Conservation (phyloP, 2,113 vertebrate species). For the Seriola rivoliana region DNA sequence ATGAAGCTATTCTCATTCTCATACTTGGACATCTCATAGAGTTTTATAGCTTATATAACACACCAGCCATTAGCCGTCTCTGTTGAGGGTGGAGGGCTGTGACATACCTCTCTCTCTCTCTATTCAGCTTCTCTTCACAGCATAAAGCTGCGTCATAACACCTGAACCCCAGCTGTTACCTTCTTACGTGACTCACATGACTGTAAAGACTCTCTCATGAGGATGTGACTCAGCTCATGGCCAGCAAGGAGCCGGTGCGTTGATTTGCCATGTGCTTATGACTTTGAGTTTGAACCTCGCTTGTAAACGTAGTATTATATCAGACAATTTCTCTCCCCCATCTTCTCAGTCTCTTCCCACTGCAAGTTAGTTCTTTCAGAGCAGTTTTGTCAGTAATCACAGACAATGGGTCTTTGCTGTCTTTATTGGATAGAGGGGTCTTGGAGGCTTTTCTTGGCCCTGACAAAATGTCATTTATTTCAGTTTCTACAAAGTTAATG, state of each 20-base stretch:
- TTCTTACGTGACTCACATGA: conserved; percentile 16
- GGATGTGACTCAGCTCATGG: conserved; percentile 32
- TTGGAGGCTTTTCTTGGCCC: conserved; percentile 4
- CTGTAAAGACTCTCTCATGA: neutral
- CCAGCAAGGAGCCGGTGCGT: neutral
- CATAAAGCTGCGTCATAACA: conserved; percentile 17
- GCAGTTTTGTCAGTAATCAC: neutral
- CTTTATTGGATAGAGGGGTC: conserved; percentile 31
- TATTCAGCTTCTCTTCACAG: neutral
- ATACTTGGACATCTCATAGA: neutral
- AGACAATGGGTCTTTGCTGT: conserved; percentile 10
- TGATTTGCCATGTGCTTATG: neutral
- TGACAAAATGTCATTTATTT: neutral
- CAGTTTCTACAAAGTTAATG: neutral
- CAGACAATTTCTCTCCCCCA: neutral
- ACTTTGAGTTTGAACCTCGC: neutral
- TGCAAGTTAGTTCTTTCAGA: neutral
- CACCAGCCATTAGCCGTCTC: neutral
- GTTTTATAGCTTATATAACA: conserved; percentile 20
- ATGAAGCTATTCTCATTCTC: neutral
- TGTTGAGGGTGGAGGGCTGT: neutral
- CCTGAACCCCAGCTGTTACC: neutral
- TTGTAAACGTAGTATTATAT: neutral
- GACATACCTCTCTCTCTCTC: neutral
- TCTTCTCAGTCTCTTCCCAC: neutral